Percentiles rank a stretch among this genome's conserved stretches.
phyloP scores from a whole-genome alignment of 1,140 invertebrate species.

The Ectropis grisescens region DNA sequence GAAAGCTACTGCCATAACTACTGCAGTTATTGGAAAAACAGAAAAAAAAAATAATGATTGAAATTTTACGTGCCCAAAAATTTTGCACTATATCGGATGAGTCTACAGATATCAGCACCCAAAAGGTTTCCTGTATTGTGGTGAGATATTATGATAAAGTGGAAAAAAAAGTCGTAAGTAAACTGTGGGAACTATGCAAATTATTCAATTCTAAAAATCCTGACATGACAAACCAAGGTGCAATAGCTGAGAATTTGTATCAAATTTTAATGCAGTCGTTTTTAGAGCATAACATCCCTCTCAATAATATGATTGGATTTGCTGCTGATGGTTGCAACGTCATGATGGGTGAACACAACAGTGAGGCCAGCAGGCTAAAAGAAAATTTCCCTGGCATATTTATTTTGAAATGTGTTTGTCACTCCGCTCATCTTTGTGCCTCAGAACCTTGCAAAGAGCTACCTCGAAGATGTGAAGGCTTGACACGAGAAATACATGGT shows the following conservation, averaged over 20 bases:
- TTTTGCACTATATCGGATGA: too few relatives aligned
- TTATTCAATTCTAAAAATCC: neutral
- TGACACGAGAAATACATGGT: slow-evolving; percentile 5
- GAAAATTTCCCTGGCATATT: slow-evolving; percentile 7
- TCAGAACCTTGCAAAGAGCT: slow-evolving; percentile 8
- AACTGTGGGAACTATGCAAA: neutral
- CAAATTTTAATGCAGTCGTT: slow-evolving; percentile 1
- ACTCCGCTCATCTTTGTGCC: slow-evolving; percentile 14
- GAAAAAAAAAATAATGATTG: too few relatives aligned
- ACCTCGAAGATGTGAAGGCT: slow-evolving; percentile 6
- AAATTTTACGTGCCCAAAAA: too few relatives aligned
- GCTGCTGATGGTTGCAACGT: slow-evolving; percentile 3
- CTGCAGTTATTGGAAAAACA: too few relatives aligned
- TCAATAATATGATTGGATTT: slow-evolving; percentile 3
- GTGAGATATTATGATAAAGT: neutral
- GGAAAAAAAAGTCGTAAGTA: neutral
- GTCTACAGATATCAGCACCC: too few relatives aligned
- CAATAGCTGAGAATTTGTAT: neutral
- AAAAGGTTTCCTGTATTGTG: too few relatives aligned
- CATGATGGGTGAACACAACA: slow-evolving; percentile 9
- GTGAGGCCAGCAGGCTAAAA: neutral
- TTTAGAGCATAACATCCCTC: neutral
- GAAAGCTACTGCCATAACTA: too few relatives aligned
- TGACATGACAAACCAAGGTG: neutral
- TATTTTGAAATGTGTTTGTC: slow-evolving; percentile 14